Evolutionary conservation across 2,113 vertebrate species (phyloP), one percentile per base, ranked within the genome.

Genomic region (Ictidomys tridecemlineatus): DNA sequence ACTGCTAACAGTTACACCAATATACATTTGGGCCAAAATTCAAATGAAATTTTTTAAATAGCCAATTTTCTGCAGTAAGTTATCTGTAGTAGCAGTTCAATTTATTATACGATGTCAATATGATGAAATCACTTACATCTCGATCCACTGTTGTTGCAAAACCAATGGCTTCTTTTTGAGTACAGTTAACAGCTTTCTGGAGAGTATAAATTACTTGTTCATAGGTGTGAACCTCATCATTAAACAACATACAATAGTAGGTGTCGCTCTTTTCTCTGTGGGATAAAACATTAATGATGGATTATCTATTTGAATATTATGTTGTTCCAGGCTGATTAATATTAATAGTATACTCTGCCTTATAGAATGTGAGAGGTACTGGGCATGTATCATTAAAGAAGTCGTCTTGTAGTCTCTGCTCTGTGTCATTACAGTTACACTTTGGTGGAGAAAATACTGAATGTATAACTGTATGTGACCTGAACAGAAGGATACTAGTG

Each of bases 191-290:
- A 24, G 99, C 99, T 98, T 99, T 99, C 98, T 99, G 99, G 96
- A 99, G 99, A 2, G 99, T 99, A 98, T 99, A 99, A 98, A 99
- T 99, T 86, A 99, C 99, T 98, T 99, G 99, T 39, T 99, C 99
- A 42, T 99, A 99, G 1, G 99, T 99, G 97, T 99, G 99, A 80
- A 99, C 99, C 97, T 99, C 99, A 97, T 99, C 99, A 95, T 99
- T 99, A 95, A 99, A 99, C 97, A 99, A 98, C 99, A 99, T 99
- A 98, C 99, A 99, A 97, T 99, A 99, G 97, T 99, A 99, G 42
- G 99, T 99, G 98, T 99, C 99, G 89, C 96, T 99, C 96, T 99
- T 99, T 82, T 99, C 99, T 93, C 99, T 99, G 98, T 7, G 93
- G 69, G 45, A 92, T 79, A 69, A 93, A 86, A 94, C 34, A 83